Base-by-base conservation (phyloP, 2,113 vertebrate genomes). In the Brachirus orientalis region DNA sequence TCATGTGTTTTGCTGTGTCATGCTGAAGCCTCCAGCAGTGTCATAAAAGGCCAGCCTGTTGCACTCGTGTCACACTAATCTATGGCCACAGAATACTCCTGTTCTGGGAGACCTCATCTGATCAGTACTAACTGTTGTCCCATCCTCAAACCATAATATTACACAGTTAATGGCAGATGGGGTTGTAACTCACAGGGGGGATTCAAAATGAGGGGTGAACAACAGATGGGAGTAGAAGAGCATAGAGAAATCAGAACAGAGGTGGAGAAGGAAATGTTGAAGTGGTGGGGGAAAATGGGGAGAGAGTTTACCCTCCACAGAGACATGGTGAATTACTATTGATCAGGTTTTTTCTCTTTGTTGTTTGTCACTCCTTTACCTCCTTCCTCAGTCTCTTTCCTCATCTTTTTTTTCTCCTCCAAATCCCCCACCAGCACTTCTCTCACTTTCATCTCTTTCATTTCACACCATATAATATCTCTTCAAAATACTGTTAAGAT, bases 261-360 rank as follows among this genome's bases (percentile, higher is more conserved):
- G 5, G 12, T 13, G 45, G 19, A 37, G 28, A 66, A 40, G 41
- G 78, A 72, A 80, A 79, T 80, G 70, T 72, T 68, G 58, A 64
- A 44, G 59, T 50, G 22, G 55, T 51, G 18, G 6, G 35, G 38
- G 18, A 36, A 63, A 79, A 47, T 0, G 28, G 71, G 50, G 47
- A 33, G 64, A 60, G 62, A 77, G 67, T 51, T 80, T 81, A 75
- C 64, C 59, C 69, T 72, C 69, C 69, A 60, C 60, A 57, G 69
- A 85, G 68, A 71, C 16, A 46, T 48, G 35, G 70, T 66, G 77
- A 79, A 87, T 87, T 80, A 64, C 78, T 91, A 89, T 91, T 86
- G 87, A 91, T 92, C 81, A 67, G 54, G 19, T 62, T 77, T 83
- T 75, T 76, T 52, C 68, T 73, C 43, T 54, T 70, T 13, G 53